These are phyloP conservation scores for Platysteira castanea DNA, from an alignment of 2,113 vertebrate species.

Conservation along the genomic window DNA sequence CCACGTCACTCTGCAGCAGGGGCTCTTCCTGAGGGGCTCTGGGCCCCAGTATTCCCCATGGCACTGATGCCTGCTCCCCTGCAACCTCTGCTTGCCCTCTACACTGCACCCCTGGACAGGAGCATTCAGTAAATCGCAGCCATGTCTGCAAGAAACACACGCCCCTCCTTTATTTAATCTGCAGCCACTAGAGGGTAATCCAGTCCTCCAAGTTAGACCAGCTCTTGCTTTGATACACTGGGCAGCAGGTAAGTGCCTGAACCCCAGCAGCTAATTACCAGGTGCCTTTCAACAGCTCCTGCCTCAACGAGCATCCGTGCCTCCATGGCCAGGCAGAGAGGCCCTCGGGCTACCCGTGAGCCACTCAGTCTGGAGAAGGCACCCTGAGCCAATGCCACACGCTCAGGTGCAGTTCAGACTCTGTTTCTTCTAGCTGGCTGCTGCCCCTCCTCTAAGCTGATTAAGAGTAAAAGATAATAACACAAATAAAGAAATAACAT, in stretches of 20 bases:
- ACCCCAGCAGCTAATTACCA: background rate
- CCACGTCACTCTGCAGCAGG: background rate
- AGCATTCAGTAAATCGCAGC: background rate
- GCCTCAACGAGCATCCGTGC: background rate
- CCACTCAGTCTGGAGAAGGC: background rate
- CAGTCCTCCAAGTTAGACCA: background rate
- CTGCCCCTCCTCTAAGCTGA: background rate
- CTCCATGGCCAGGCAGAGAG: background rate
- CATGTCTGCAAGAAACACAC: background rate
- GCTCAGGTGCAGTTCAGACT: background rate
- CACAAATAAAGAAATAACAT: conserved; percentile 49
- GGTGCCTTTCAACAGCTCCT: background rate
- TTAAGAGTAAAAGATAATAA: conserved; percentile 33
- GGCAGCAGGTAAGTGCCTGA: background rate
- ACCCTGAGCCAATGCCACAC: background rate
- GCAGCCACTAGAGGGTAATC: conserved; percentile 61
- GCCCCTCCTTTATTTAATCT: background rate
- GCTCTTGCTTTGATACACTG: background rate
- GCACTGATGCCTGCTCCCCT: background rate
- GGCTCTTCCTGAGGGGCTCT: background rate
- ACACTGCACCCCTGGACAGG: background rate
- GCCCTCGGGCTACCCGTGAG: background rate
- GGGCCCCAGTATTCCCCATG: fast-evolving
- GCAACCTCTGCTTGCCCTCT: background rate
- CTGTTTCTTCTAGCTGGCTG: background rate